Evolutionary conservation across 2,113 vertebrate species (phyloP).

Genomic region (Neopipo cinnamomea): DNA sequence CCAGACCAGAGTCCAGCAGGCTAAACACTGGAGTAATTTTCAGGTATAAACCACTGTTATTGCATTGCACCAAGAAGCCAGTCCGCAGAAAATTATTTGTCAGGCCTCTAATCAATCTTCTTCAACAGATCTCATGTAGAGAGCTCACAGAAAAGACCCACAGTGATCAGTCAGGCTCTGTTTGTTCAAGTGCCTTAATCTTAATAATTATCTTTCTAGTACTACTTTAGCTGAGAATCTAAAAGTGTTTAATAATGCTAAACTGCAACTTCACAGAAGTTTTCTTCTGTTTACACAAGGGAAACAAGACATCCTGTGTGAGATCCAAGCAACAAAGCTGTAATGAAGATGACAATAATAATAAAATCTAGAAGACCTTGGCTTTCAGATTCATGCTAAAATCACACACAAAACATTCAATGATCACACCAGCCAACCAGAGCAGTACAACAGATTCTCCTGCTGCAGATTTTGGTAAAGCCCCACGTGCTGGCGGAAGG

Average conservation of each 20-base stretch:
- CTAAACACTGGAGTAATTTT: background rate
- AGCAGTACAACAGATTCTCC: background rate
- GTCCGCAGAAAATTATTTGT: background rate
- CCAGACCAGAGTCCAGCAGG: background rate
- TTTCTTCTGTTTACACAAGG: background rate
- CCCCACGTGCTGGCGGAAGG: background rate
- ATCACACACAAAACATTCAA: fast-evolving
- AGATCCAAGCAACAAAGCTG: background rate
- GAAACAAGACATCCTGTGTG: fast-evolving
- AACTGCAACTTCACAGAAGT: background rate
- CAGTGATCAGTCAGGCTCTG: background rate
- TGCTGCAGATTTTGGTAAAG: fast-evolving
- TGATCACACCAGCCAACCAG: background rate
- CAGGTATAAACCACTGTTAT: background rate
- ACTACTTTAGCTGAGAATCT: background rate
- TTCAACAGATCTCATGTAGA: background rate
- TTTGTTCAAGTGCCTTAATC: background rate
- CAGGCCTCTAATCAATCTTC: background rate
- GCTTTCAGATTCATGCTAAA: background rate
- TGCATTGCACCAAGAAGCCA: background rate
- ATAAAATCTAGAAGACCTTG: fast-evolving
- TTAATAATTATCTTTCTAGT: background rate
- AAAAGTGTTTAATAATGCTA: background rate
- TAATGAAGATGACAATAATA: background rate
- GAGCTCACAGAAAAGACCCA: background rate